phyloP scores from a whole-genome alignment of 2,797 vertebrate species.

The Girardinus metallicus region DNA sequence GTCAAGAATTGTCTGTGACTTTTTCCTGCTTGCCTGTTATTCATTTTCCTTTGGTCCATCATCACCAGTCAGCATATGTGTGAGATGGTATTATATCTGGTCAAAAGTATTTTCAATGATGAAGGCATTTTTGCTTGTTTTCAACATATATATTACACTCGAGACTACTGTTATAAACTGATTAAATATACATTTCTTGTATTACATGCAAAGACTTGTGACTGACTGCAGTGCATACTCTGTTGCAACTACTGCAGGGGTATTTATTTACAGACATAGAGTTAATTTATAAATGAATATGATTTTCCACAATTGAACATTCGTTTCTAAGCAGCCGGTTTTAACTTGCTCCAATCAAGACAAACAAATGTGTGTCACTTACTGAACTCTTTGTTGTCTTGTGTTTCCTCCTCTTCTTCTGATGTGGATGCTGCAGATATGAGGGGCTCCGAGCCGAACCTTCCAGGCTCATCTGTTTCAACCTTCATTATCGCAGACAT shows the following conservation, averaged over 20 bases:
- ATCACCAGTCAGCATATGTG: background rate
- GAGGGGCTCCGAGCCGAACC: background rate
- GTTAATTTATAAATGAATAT: background rate
- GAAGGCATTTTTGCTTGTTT: background rate
- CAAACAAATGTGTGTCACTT: background rate
- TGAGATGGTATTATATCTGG: background rate
- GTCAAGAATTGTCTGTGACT: no score
- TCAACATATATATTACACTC: background rate
- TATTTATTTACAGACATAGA: background rate
- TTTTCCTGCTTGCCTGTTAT: background rate
- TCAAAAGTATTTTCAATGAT: background rate
- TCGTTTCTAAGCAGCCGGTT: background rate
- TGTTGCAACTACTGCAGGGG: background rate
- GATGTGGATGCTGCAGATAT: constrained; percentile 1
- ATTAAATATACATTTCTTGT: background rate
- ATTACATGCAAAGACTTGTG: background rate
- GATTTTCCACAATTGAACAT: background rate
- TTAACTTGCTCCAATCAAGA: background rate
- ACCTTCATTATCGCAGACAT: constrained; percentile 1
- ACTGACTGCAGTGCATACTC: no score
- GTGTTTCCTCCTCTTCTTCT: background rate
- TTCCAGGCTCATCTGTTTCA: background rate
- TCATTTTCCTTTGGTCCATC: background rate
- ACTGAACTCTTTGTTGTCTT: constrained; percentile 2
- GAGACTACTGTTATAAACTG: background rate